These are phyloP conservation scores for Etia nguti DNA, from an alignment of 2,113 vertebrate genomes.

Conservation along the genomic window DNA sequence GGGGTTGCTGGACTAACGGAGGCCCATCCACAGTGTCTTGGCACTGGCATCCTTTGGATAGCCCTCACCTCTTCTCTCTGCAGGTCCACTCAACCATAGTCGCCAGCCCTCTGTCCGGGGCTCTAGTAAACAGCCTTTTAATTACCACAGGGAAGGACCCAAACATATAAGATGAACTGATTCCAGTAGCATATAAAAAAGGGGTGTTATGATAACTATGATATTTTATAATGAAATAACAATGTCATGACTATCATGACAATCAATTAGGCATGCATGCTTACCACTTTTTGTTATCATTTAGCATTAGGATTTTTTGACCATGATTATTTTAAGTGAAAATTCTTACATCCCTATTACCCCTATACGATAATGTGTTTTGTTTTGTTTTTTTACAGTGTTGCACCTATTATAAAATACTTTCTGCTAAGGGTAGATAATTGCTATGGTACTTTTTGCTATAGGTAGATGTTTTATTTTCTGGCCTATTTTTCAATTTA, in stretches of 20 bases:
- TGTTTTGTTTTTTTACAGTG: neutral
- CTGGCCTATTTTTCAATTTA: neutral
- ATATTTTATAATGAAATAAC: neutral
- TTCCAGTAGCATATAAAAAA: neutral
- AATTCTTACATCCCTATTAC: neutral
- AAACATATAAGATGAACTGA: conserved; percentile 4
- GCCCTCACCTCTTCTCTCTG: conserved; percentile 13
- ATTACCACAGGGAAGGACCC: conserved; percentile 24
- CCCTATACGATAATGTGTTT: neutral
- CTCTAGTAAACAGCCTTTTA: conserved; percentile 46
- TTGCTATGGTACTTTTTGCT: neutral
- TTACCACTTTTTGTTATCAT: neutral
- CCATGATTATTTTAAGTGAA: neutral
- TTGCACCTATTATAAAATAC: neutral
- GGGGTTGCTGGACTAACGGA: conserved; percentile 21
- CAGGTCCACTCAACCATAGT: conserved; percentile 24
- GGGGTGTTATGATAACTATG: neutral
- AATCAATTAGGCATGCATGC: neutral
- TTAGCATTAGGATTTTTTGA: neutral
- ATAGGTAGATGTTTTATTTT: neutral
- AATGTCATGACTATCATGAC: neutral
- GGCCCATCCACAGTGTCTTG: conserved; percentile 41
- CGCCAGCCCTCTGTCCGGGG: conserved; percentile 17
- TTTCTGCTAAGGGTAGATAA: neutral
- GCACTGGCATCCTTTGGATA: conserved; percentile 29